phyloP scores from a whole-genome alignment of 2,113 vertebrate species.

The Lipotes vexillifer region DNA sequence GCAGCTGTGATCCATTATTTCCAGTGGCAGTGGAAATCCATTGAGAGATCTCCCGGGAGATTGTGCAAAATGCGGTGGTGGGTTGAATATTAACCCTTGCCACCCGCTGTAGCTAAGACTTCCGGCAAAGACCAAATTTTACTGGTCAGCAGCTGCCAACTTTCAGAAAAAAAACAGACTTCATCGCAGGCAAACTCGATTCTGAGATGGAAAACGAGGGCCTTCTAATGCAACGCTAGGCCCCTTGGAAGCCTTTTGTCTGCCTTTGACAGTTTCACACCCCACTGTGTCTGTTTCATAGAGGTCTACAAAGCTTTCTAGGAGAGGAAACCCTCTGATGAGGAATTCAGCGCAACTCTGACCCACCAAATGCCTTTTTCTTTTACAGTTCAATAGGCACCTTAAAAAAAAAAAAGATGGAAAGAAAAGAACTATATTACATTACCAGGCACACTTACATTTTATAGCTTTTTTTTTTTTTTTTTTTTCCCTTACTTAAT shows the following conservation, averaged over 20 bases:
- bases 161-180: conserved; percentile 65
- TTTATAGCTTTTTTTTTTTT: not conserved
- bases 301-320: conserved; percentile 43
- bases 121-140: conserved; percentile 72
- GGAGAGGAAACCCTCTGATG: not conserved
- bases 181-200: not conserved
- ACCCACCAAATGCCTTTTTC: not conserved
- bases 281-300: conserved; percentile 58
- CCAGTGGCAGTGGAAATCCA: conserved; percentile 82
- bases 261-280: conserved; percentile 69
- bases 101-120: conserved; percentile 79
- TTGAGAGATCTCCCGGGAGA: conserved; percentile 78
- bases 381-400: not conserved
- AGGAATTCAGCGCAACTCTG: not conserved
- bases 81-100: conserved; percentile 83
- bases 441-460: conserved; percentile 8
- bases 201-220: conserved; percentile 44
- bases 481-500: not conserved
- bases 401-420: not conserved
- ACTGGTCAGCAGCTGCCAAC: conserved; percentile 76
- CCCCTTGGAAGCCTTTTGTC: conserved; percentile 61
- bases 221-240: conserved; percentile 35
- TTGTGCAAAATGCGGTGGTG: conserved; percentile 78
- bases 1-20: conserved; percentile 83
- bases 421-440: not conserved